These are phyloP conservation scores for Clavelina lepadiformis DNA, from an alignment of 23 tunicate species.

Conservation along the genomic window DNA sequence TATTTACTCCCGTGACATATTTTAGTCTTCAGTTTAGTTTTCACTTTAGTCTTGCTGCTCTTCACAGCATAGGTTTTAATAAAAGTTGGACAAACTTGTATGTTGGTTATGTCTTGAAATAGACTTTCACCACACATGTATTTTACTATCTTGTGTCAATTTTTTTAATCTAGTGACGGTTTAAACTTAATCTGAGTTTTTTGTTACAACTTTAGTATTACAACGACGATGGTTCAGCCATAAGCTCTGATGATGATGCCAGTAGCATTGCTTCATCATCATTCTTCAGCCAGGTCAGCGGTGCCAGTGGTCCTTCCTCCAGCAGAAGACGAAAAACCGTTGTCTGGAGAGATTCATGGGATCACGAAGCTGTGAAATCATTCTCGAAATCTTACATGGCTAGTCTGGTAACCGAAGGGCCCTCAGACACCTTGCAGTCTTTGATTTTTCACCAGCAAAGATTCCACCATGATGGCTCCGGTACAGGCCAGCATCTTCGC, in stretches of 20 bases:
- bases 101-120: no score
- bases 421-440: constrained; percentile 5
- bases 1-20: not conserved
- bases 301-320: not conserved
- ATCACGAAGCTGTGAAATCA: constrained; percentile 60
- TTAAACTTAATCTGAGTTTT: no score
- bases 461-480: not conserved
- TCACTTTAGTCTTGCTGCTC: no score
- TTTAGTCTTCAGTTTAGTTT: no score
- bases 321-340: constrained; percentile 49
- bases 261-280: constrained; percentile 58
- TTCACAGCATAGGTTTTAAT: no score
- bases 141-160: no score
- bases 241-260: constrained; percentile 69
- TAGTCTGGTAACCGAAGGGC: constrained; percentile 33
- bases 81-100: no score
- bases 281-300: constrained; percentile 32
- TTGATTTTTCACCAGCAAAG: no score
- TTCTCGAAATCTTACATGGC: constrained; percentile 59
- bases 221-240: constrained; percentile 46
- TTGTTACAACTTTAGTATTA: constrained; percentile 14
- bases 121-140: no score
- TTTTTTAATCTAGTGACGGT: no score
- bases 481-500: no score
- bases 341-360: constrained; percentile 88